Evolutionary conservation across 2,113 vertebrate genomes (phyloP).

Genomic region (Odontesthes bonariensis): DNA sequence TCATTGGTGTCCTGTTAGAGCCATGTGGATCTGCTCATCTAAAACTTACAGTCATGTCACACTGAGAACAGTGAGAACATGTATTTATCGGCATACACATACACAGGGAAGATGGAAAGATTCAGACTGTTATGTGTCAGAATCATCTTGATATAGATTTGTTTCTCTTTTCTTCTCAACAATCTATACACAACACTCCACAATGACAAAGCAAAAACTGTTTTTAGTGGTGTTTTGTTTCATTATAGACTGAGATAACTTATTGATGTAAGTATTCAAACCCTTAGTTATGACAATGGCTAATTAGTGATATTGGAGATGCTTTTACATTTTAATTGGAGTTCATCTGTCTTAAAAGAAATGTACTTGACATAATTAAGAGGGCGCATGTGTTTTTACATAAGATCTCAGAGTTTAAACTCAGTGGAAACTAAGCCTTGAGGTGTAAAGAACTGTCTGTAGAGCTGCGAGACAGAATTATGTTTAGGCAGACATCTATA

Average conservation of each 20-base stretch:
- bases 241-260: neutral
- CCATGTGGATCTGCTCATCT: conserved; percentile 5
- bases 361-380: neutral
- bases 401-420: neutral
- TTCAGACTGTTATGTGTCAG: neutral
- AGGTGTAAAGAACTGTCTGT: neutral
- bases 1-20: conserved; percentile 23
- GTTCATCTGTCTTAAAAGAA: neutral
- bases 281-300: neutral
- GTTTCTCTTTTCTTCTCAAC: neutral
- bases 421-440: neutral
- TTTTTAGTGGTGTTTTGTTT: neutral
- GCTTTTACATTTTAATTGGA: neutral
- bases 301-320: neutral
- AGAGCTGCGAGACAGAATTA: too few species aligned
- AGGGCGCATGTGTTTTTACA: neutral
- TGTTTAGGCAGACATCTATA: too few species aligned
- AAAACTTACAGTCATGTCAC: neutral
- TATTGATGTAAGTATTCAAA: neutral
- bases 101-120: neutral
- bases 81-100: neutral
- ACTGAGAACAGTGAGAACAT: neutral
- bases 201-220: neutral
- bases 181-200: neutral
- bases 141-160: too few species aligned